phyloP scores from a whole-genome alignment of 1,140 invertebrate genomes.

The Hylaeus volcanicus region DNA sequence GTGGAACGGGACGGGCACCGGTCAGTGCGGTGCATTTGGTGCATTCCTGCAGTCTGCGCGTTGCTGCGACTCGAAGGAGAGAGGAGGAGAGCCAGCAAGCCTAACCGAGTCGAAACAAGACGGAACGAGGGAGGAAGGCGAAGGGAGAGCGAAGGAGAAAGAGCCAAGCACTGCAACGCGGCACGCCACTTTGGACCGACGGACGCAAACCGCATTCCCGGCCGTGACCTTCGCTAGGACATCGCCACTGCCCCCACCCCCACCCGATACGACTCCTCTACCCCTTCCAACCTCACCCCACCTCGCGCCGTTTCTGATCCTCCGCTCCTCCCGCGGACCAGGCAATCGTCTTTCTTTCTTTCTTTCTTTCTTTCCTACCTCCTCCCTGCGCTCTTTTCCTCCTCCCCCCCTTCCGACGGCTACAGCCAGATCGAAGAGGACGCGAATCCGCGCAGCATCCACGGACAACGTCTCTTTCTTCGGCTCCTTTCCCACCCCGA shows the following conservation, averaged over 20 bases:
- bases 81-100: constrained; percentile 38
- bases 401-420: not conserved
- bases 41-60: constrained; percentile 75
- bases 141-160: constrained; percentile 30
- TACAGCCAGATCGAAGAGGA: not conserved
- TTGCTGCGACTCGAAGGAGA: constrained; percentile 44
- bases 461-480: constrained; percentile 27
- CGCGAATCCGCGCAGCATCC: constrained; percentile 49
- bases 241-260: constrained; percentile 77
- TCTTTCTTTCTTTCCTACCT: not conserved
- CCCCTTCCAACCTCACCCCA: constrained; percentile 38
- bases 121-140: constrained; percentile 33
- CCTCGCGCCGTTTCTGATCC: constrained; percentile 50
- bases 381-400: not conserved
- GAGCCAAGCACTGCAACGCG: constrained; percentile 65
- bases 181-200: constrained; percentile 76
- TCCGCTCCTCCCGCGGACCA: constrained; percentile 29
- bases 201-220: constrained; percentile 80
- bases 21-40: constrained; percentile 74
- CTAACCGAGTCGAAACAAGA: not conserved
- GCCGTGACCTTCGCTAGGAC: constrained; percentile 82
- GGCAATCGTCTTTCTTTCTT: constrained; percentile 35
- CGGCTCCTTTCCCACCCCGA: constrained; percentile 28
- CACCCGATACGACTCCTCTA: constrained; percentile 12
- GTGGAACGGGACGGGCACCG: constrained; percentile 61